Conservation (phyloP, 2,113 vertebrate genomes). For the Hipposideros armiger region DNA sequence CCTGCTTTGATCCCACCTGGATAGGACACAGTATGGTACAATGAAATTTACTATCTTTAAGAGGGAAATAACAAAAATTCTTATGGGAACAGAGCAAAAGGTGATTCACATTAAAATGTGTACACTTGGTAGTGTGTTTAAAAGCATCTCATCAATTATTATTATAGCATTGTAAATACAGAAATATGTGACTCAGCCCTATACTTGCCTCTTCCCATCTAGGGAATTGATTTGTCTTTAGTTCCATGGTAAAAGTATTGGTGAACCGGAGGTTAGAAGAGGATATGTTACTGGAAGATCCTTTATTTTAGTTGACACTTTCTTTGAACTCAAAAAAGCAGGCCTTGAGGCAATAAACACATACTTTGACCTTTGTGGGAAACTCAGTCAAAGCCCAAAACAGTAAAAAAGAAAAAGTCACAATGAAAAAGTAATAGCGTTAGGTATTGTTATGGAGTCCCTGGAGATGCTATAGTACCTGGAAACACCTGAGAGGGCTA, state of each 20-base stretch:
- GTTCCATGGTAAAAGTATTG: not conserved
- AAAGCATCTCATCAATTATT: not conserved
- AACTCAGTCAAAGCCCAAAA: conserved; percentile 64
- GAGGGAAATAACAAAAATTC: not conserved
- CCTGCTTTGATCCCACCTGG: not conserved
- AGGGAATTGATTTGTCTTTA: not conserved
- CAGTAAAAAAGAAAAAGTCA: conserved; percentile 61
- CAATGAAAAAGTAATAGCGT: conserved; percentile 60
- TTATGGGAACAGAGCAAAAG: not conserved
- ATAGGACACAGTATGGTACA: not conserved
- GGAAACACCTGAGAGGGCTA: not conserved
- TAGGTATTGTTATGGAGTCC: not conserved
- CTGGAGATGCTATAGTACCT: not conserved
- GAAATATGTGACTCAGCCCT: not conserved
- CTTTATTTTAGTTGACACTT: conserved; percentile 60
- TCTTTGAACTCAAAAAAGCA: conserved; percentile 34
- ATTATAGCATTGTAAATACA: not conserved
- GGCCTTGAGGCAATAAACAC: conserved; percentile 22
- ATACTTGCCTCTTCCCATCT: rapidly evolving
- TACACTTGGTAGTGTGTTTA: not conserved
- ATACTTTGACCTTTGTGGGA: conserved; percentile 62
- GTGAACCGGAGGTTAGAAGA: not conserved
- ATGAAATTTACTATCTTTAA: not conserved
- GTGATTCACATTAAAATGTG: not conserved
- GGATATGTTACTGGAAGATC: conserved; percentile 28